Evolutionary conservation across 1,140 invertebrate genomes (phyloP).

Genomic region (Odontomachus brunneus): DNA sequence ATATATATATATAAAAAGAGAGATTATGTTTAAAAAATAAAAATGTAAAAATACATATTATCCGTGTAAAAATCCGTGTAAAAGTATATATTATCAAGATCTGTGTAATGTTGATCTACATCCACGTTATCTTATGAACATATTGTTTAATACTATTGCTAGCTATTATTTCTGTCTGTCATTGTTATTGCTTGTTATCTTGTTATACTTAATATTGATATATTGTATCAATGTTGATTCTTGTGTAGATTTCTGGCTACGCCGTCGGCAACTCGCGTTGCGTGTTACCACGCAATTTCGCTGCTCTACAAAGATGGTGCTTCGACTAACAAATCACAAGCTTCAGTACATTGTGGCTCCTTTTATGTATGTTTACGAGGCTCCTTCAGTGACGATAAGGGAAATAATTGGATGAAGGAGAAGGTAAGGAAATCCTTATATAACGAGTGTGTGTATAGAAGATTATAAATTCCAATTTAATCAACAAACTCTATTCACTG

Average conservation of each 20-base stretch:
- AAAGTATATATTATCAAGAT: neutral
- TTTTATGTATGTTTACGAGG: slow-evolving; percentile 71
- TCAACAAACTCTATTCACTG: too few relatives aligned
- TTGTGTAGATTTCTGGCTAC: slow-evolving; percentile 1
- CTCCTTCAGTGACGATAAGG: slow-evolving; percentile 45
- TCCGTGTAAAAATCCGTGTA: neutral
- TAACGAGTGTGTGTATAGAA: neutral
- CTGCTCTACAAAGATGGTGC: slow-evolving; percentile 16
- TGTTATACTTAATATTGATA: neutral
- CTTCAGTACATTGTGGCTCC: slow-evolving; percentile 67
- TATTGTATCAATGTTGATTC: neutral
- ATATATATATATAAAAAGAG: neutral
- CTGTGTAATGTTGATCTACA: neutral
- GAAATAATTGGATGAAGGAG: slow-evolving; percentile 51
- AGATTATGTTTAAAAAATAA: too few relatives aligned
- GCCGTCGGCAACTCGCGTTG: neutral
- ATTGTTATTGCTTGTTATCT: slow-evolving; percentile 20
- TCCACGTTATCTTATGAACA: neutral
- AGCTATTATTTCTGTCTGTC: neutral
- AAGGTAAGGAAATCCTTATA: slow-evolving; percentile 28
- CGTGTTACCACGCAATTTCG: neutral
- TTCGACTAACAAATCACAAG: slow-evolving; percentile 75
- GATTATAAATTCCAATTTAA: neutral
- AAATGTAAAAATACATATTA: too few relatives aligned
- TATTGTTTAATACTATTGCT: too few relatives aligned